phyloP scores from a whole-genome alignment of 2,113 vertebrate species.

The Vulpes lagopus region DNA sequence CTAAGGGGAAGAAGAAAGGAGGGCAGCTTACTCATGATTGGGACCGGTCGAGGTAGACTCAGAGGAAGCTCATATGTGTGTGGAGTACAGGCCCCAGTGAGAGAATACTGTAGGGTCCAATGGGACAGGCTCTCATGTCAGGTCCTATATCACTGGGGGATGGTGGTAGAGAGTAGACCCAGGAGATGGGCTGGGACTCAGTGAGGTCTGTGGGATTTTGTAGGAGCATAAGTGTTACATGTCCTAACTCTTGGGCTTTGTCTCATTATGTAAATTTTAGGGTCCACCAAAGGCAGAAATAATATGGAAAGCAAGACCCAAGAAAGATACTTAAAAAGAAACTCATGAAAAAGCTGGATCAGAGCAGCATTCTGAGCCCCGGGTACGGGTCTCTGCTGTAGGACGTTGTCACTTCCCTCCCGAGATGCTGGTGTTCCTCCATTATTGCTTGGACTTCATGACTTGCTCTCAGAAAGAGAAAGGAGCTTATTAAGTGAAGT shows the following conservation, averaged over 20 bases:
- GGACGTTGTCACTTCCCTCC: neutral
- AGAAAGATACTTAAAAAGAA: neutral
- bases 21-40: fast-evolving
- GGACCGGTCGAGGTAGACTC: neutral
- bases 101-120: neutral
- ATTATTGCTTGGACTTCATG: conserved; percentile 7
- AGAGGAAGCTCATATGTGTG: neutral
- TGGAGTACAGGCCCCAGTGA: neutral
- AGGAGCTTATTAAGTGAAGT: conserved; percentile 80
- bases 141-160: neutral
- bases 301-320: neutral
- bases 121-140: neutral
- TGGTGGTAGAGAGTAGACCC: neutral
- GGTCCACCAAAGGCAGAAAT: neutral
- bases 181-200: neutral
- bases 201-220: neutral
- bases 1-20: neutral
- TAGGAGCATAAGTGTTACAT: fast-evolving
- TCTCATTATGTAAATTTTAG: neutral
- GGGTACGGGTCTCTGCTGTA: fast-evolving
- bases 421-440: neutral
- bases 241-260: neutral
- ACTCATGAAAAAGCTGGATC: neutral
- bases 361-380: fast-evolving
- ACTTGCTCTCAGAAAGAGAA: conserved; percentile 76